Conservation (phyloP, 2,797 vertebrate genomes). For the Enteromius fasciolatus region DNA sequence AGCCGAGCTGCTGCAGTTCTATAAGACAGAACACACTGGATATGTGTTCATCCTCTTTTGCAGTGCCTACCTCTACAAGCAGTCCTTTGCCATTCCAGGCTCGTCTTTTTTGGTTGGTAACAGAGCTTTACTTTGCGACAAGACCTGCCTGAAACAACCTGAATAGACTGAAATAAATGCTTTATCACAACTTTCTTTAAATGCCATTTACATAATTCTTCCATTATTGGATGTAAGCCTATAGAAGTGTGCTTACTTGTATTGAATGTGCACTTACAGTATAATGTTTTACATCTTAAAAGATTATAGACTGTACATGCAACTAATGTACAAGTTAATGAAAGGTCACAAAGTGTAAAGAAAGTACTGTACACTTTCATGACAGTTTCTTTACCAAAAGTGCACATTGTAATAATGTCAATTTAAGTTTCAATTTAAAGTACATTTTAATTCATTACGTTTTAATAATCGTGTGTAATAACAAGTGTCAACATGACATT, state of each 20-base stretch:
- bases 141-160: background rate
- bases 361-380: background rate
- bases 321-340: background rate
- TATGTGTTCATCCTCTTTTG: slow-evolving; percentile 91
- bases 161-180: background rate
- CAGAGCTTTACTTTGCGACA: background rate
- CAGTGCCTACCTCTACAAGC: slow-evolving; percentile 94
- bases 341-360: background rate
- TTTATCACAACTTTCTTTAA: background rate
- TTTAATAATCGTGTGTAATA: background rate
- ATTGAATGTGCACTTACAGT: background rate
- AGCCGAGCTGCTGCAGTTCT: slow-evolving; percentile 84
- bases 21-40: slow-evolving; percentile 83
- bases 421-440: background rate
- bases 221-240: background rate
- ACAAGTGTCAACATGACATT: background rate
- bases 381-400: background rate
- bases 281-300: background rate
- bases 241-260: background rate
- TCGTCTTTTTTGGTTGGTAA: slow-evolving; percentile 92
- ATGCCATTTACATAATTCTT: background rate
- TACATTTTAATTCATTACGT: background rate
- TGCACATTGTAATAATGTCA: background rate
- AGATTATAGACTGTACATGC: background rate
- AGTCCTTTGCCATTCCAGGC: slow-evolving; percentile 94